Base-by-base conservation (phyloP, 2,888 invertebrate species). In the Diarsia mendica region DNA sequence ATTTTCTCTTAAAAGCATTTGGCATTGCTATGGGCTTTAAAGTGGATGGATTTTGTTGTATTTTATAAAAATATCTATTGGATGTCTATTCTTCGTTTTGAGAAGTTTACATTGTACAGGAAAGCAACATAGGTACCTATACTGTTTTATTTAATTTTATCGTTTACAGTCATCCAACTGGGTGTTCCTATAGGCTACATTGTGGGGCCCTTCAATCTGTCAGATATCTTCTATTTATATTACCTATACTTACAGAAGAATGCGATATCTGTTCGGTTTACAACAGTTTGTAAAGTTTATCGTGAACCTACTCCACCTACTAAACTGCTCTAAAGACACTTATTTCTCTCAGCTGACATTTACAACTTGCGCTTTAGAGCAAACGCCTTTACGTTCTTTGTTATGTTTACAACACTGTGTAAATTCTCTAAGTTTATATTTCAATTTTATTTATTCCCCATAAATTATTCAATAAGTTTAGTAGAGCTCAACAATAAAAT, bases 401-500 rank as follows among this genome's bases (percentile, higher is more conserved):
- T 84, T 72, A 28, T 53, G 51, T 80, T 84, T 80, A 82, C 84
- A 84, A 75, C 84, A 82, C 68, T 63, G 51, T 66, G 75, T 84
- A 75, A 69, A 84, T 60, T 78, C 64, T 82, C 80, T n/a, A 68
- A 65, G 46, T 75, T 80, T 72, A 81, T 79, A 72, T 61, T 70
- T 63, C 53, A 67, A 79, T 80, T n/a, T 84, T 69, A 80, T 79
- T 84, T 75, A 75, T 68, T 68, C 48, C 6, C 49, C 23, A 75
- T 84, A 84, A 84, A 82, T 84, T 49, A 73, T 73, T 73, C 73
- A 67, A 72, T 44, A 68, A 46, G 11, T 71, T 71, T 77, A 49
- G 33, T 75, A 58, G 61, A 18, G n/a, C 13, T 55, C n/a, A 1
- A 66, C 46, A 69, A 64, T 79, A 60, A 67, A 48, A 79, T 74